Percentiles rank a stretch among this genome's conserved stretches.
These are phyloP conservation scores for Cossypha polioptera DNA, from an alignment of 2,797 vertebrate genomes.

Conservation along the genomic window DNA sequence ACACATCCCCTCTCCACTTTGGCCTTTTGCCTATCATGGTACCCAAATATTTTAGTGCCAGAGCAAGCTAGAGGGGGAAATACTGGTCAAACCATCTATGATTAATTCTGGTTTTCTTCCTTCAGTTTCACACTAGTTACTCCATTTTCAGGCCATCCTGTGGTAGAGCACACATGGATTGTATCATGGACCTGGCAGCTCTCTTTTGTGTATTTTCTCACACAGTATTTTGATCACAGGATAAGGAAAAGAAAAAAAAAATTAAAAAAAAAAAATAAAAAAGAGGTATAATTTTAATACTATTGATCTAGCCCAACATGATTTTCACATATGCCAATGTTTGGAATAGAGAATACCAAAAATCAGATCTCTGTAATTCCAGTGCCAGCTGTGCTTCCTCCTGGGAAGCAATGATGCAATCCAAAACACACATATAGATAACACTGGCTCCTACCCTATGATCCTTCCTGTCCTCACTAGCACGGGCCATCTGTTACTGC, in stretches of 20 bases:
- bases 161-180: slow-evolving; percentile 2
- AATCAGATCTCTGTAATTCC: neutral
- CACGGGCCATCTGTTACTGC: slow-evolving; percentile 16
- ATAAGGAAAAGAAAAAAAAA: neutral
- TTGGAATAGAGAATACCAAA: neutral
- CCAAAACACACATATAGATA: neutral
- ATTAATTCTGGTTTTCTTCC: neutral
- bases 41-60: neutral
- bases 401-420: neutral
- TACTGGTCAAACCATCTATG: neutral
- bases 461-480: slow-evolving; percentile 10
- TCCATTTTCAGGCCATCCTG: slow-evolving; percentile 12
- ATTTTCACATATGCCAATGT: slow-evolving; percentile 9
- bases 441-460: neutral
- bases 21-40: neutral
- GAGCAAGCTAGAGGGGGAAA: neutral
- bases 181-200: slow-evolving; percentile 27
- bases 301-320: slow-evolving; percentile 25
- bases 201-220: slow-evolving; percentile 15
- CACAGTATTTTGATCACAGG: slow-evolving; percentile 13
- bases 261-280: too few species aligned
- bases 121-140: neutral
- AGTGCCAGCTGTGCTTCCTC: neutral
- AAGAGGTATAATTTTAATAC: slow-evolving; percentile 13
- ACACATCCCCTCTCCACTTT: neutral